Base-by-base conservation (phyloP, 2,113 vertebrate species). In the Clarias batrachus region DNA sequence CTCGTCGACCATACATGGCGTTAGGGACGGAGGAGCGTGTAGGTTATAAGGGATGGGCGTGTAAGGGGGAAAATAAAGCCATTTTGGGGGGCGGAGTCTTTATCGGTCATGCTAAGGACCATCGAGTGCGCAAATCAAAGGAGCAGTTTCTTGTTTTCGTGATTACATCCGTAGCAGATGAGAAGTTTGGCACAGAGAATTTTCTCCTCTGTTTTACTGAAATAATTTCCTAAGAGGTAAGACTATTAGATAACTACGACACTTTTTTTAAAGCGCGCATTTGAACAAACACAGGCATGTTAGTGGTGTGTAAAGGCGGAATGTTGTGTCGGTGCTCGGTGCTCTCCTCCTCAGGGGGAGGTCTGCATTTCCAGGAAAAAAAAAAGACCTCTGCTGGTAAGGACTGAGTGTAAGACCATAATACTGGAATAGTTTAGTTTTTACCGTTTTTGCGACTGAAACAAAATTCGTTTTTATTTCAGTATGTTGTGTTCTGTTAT, bases 351-450 rank as follows among this genome's bases (percentile, higher is more conserved):
- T 23, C 19, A 23, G 54, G 30, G 21, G n/a, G 54, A 37, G 82
- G 66, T 33, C 27, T 56, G 25, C 52, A 19, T 37, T 71, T 83
- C 66, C 82, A 14, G 82, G 54, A 59, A 83, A 70, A 84, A n/a
- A 33, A 4, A 21, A 7, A 48, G 48, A 63, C 62, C 65, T 7
- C 65, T 33, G 16, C 80, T 82, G 60, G 23, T 21, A 7, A 57
- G 27, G 33, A 3, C 14, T 17, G 5, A 78, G 19, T 6, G 7
- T 48, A 48, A 8, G 48, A 8, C 0, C 48, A 48, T 48, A 48
- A 48, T 48, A 48, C 48, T 48, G 48, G 48, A 48, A 48, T 48
- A 48, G 48, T 48, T 41, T 8, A 48, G 48, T 48, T 37, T 33
- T 33, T 33, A 6, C 41, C 6, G 4, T 48, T 48, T 8, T 48